phyloP scores from a whole-genome alignment of 2,113 vertebrate species.

The Scolopax mira region DNA sequence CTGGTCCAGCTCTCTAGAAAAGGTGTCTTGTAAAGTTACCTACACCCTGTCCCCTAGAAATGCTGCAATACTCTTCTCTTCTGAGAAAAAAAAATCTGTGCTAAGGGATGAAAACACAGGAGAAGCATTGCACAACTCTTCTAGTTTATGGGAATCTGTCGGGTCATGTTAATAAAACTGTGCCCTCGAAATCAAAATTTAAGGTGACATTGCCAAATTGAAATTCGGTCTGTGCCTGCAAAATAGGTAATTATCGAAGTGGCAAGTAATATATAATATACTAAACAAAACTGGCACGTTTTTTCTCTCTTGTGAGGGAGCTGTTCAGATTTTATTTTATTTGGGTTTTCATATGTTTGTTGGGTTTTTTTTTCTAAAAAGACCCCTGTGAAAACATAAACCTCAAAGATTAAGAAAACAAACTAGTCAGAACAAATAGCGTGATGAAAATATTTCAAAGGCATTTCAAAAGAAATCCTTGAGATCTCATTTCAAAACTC shows the following conservation, averaged over 20 bases:
- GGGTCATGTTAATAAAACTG: not conserved
- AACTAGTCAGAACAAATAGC: not conserved
- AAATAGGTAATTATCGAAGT: not conserved
- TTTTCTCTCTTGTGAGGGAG: not conserved
- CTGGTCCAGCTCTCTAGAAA: not conserved
- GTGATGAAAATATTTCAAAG: constrained; percentile 18
- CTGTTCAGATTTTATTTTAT: not conserved
- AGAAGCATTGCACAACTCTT: not conserved
- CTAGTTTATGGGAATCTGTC: not conserved
- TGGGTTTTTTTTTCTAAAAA: not conserved
- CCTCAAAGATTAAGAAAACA: not conserved
- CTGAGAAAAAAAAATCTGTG: not conserved
- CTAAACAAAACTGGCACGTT: not conserved
- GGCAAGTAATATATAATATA: not conserved
- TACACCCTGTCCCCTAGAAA: not conserved
- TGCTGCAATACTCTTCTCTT: not conserved
- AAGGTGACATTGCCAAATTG: not conserved
- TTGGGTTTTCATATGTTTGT: not conserved
- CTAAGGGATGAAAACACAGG: not conserved
- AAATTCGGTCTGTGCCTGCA: not conserved
- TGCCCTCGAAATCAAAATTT: not conserved
- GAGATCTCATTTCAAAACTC: not conserved
- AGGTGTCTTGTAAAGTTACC: not conserved
- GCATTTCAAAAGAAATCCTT: constrained; percentile 8
- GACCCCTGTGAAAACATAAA: not conserved